Base-by-base conservation (phyloP, 1,140 invertebrate genomes). In the Radopholus similis region DNA sequence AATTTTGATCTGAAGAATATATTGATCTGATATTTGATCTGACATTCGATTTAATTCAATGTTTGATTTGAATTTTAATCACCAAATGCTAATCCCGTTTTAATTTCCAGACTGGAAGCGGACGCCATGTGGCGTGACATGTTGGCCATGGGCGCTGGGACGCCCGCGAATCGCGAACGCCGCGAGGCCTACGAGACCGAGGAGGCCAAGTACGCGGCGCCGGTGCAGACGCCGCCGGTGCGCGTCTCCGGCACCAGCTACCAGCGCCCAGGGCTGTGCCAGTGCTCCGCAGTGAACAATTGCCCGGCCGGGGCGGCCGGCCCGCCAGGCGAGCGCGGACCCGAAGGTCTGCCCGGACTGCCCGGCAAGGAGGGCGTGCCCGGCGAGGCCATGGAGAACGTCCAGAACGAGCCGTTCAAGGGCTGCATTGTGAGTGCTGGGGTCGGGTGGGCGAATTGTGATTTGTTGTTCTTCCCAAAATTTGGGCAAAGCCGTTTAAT, bases 51-150 rank as follows among this genome's bases (percentile, higher is more conserved):
- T n/a, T n/a, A n/a, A n/a, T n/a, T n/a, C n/a, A n/a, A n/a, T n/a
- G n/a, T n/a, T n/a, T n/a, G n/a, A n/a, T n/a, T n/a, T n/a, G n/a
- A n/a, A n/a, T n/a, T n/a, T n/a, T n/a, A n/a, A n/a, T n/a, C n/a
- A n/a, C n/a, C n/a, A n/a, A n/a, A n/a, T n/a, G n/a, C n/a, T n/a
- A n/a, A n/a, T n/a, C n/a, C n/a, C n/a, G n/a, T n/a, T n/a, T n/a
- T n/a, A n/a, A n/a, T n/a, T n/a, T n/a, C n/a, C n/a, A n/a, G n/a
- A n/a, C n/a, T n/a, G n/a, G n/a, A n/a, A n/a, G n/a, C 74, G 21
- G 77, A 80, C 32, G 71, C 77, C 35, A 37, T 80, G 15, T 80
- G 78, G 78, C 40, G 47, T 37, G 64, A 75, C 26, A 80, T 80
- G 78, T 18, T 80, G 13, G 44, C 28, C 11, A 63, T 80, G 38